Percentiles rank a stretch among this genome's conserved stretches.
Evolutionary conservation across 2,888 invertebrate species (phyloP).

Genomic region (Tipula confusa): DNA sequence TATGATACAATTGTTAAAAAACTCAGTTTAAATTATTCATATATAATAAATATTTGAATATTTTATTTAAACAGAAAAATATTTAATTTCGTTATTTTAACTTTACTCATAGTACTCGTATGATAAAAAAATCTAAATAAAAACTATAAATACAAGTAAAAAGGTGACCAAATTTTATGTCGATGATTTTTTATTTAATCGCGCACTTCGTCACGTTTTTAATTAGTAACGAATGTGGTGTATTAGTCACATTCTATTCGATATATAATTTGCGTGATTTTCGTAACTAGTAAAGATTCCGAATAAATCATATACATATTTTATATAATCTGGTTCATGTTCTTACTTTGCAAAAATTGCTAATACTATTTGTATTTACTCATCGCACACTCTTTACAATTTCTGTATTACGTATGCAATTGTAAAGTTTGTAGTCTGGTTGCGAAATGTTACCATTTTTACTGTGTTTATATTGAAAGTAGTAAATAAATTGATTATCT

Average conservation of each 20-base stretch:
- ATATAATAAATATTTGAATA: background rate
- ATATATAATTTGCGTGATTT: too few relatives aligned
- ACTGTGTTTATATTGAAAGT: too few relatives aligned
- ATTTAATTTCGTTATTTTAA: background rate
- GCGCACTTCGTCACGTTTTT: background rate
- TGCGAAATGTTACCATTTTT: too few relatives aligned
- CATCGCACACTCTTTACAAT: background rate
- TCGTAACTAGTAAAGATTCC: background rate
- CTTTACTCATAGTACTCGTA: background rate
- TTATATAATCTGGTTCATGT: background rate
- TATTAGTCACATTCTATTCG: background rate
- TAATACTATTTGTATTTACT: background rate
- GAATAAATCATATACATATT: too few relatives aligned
- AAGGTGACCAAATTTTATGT: background rate
- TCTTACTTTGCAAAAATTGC: background rate
- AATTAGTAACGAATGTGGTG: background rate
- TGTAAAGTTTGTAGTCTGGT: background rate
- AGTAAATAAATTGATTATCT: too few relatives aligned
- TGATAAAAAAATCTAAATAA: too few relatives aligned
- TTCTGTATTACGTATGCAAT: background rate
- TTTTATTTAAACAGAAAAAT: background rate
- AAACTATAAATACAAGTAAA: background rate
- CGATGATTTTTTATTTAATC: too few relatives aligned
- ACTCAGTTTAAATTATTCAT: background rate
- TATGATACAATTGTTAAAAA: background rate